Evolutionary conservation across 2,113 vertebrate species (phyloP), one percentile per base, ranked within the genome.

Genomic region (Xiphias gladius): DNA sequence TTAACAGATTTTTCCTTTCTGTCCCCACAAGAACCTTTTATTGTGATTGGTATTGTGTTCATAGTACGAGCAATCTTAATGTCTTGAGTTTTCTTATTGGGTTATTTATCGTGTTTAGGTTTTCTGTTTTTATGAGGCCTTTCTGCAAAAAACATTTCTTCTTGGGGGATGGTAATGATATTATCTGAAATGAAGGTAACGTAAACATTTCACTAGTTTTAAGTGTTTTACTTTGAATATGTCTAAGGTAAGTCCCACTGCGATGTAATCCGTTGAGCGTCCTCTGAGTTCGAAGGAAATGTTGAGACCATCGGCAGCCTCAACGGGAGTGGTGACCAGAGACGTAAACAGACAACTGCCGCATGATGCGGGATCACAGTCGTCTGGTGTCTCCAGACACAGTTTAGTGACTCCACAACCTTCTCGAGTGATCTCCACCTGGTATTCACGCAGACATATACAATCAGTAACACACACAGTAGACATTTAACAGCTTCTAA

Each of bases 311-410:
- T 30, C 75, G 14, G 83, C 48, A 28, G 66, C 1, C 13, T 0
- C 0, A 0, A 1, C 0, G 1, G 0, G 2, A 13, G 0, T 1
- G 22, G 46, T 0, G 0, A 0, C 1, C 20, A 73, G 0, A 2
- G 94, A 89, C 7, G 0, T 19, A 30, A 94, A 94, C n/a, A 83
- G 58, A 43, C 94, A 94, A 52, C 0, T 12, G 39, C 0, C 19
- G 20, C 16, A 76, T 24, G 30, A 81, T 2, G 65, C 0, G 1
- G 88, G 94, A 12, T 93, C 58, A 16, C 94, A 94, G 28, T 4
- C 0, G 0, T 0, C 0, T 1, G 87, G 80, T 0, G 2, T 54
- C 30, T 30, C 75, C 41, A 87, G 0, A 7, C 94, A 94, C 19
- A 76, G 4, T n/a, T 92, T 92, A 6, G 22, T 20, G 1, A 0